Conservation (phyloP, 2,113 vertebrate species). For the Trogon melanurus region DNA sequence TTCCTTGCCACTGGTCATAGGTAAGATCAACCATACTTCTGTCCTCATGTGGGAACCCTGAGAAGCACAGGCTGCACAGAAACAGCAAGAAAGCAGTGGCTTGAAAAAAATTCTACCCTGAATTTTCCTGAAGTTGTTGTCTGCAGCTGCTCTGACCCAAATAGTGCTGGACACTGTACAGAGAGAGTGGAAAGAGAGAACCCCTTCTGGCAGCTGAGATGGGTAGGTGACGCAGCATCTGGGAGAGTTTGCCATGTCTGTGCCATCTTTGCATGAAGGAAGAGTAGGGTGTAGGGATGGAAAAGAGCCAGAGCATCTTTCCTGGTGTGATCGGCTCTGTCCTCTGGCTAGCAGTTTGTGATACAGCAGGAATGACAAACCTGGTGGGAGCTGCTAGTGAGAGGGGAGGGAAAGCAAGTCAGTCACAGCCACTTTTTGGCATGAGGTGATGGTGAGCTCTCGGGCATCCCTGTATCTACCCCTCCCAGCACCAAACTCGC, state of each 20-base stretch:
- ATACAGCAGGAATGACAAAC: not conserved
- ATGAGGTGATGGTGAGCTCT: not conserved
- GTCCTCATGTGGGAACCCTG: not conserved
- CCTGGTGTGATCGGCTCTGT: not conserved
- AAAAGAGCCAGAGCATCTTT: not conserved
- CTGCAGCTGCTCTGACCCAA: not conserved
- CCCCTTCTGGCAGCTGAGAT: not conserved
- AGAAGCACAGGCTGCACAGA: not conserved
- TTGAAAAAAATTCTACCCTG: not conserved
- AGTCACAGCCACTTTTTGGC: not conserved
- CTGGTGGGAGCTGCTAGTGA: not conserved
- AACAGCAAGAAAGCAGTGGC: not conserved
- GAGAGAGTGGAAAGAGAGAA: not conserved
- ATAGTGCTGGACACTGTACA: not conserved
- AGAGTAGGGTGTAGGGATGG: not conserved
- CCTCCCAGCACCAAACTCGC: not conserved
- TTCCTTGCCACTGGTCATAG: not conserved
- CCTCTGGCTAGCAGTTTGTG: not conserved
- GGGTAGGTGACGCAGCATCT: not conserved
- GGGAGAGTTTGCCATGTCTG: not conserved
- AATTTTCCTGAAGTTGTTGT: not conserved
- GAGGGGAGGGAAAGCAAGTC: not conserved
- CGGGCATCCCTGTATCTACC: not conserved
- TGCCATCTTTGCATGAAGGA: not conserved
- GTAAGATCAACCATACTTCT: not conserved